These are phyloP conservation scores for Pycnonotus jocosus DNA, from an alignment of 2,113 vertebrate species.

Conservation along the genomic window DNA sequence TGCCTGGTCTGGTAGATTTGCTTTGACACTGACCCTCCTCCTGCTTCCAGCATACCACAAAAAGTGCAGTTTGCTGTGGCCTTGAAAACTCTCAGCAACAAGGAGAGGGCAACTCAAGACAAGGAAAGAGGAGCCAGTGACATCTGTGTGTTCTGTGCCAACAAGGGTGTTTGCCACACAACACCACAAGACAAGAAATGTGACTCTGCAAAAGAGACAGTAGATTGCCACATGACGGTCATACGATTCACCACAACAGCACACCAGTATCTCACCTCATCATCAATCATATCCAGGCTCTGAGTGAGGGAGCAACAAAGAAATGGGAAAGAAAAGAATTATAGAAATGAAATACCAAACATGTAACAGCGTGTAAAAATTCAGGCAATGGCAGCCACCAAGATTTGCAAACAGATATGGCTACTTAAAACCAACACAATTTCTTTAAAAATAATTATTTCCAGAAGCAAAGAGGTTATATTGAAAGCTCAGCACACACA, in stretches of 20 bases:
- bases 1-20: neutral
- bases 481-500: slow-evolving; percentile 26
- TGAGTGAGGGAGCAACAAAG: slow-evolving; percentile 78
- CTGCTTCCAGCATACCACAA: neutral
- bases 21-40: neutral
- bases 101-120: neutral
- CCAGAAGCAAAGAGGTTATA: slow-evolving; percentile 5
- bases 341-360: slow-evolving; percentile 57
- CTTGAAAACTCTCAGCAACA: neutral
- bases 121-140: neutral
- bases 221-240: neutral
- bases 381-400: slow-evolving; percentile 23
- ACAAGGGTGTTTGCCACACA: neutral
- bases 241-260: neutral
- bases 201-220: neutral
- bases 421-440: slow-evolving; percentile 12
- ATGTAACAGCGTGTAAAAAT: slow-evolving; percentile 37
- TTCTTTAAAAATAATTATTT: neutral
- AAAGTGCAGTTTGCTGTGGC: neutral
- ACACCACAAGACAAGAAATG: neutral
- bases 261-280: slow-evolving; percentile 87
- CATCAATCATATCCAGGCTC: slow-evolving; percentile 99
- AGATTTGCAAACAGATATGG: neutral
- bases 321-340: slow-evolving; percentile 75
- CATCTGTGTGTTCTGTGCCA: neutral